These are phyloP conservation scores for Felis catus DNA, from an alignment of 2,113 vertebrate species.

Conservation along the genomic window DNA sequence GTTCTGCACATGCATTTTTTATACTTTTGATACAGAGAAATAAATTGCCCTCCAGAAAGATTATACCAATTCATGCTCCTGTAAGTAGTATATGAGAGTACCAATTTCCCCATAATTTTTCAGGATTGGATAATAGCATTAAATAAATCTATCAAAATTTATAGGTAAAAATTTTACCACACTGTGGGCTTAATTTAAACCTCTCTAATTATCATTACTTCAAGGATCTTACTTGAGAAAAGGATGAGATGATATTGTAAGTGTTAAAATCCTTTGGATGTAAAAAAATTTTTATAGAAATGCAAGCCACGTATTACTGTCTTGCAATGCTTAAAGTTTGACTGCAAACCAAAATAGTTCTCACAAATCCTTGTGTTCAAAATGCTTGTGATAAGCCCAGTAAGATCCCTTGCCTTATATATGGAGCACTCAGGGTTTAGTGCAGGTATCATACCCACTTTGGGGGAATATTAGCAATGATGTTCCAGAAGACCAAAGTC, in stretches of 20 bases:
- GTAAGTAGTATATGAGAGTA: neutral
- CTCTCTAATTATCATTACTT: conserved; percentile 14
- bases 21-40: neutral
- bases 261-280: neutral
- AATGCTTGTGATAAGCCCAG: neutral
- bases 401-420: neutral
- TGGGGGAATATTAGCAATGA: neutral
- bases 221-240: conserved; percentile 31
- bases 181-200: conserved; percentile 34
- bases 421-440: neutral
- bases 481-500: conserved; percentile 27
- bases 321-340: neutral
- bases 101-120: neutral
- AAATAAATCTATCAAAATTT: conserved; percentile 30
- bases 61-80: neutral
- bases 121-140: conserved; percentile 33
- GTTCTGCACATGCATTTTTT: neutral
- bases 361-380: neutral
- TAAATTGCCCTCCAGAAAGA: conserved; percentile 33
- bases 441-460: neutral
- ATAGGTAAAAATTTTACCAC: conserved; percentile 23
- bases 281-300: conserved; percentile 1
- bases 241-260: neutral
- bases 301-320: neutral
- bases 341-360: conserved; percentile 8